Conservation (phyloP, 2,797 vertebrate species). For the Amphiprion clarkii region DNA sequence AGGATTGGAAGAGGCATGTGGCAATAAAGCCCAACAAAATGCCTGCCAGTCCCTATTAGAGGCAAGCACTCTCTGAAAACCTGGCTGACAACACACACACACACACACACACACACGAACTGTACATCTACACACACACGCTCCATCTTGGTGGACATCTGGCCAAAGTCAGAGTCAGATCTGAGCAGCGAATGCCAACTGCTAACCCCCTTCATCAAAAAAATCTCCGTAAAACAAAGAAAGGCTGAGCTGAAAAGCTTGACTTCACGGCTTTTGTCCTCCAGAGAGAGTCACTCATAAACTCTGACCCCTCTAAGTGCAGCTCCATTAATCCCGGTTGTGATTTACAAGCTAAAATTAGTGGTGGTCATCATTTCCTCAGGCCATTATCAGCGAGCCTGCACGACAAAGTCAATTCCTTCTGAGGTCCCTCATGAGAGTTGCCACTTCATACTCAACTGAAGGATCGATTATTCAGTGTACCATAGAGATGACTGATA, state of each 20-base stretch:
- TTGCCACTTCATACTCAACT: conserved; percentile 42
- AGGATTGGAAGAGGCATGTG: conserved; percentile 79
- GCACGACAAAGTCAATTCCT: conserved; percentile 42
- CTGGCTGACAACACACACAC: conserved; percentile 36
- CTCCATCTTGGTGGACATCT: conserved; percentile 70
- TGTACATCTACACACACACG: conserved; percentile 9
- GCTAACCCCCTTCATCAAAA: conserved; percentile 1
- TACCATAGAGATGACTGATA: conserved; percentile 51
- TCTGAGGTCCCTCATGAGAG: conserved; percentile 40
- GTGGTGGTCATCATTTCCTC: conserved; percentile 45
- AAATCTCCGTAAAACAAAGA: not conserved
- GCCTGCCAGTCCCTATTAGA: conserved; percentile 75
- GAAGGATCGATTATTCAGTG: conserved; percentile 61
- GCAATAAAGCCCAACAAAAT: conserved; percentile 79
- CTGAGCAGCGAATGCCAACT: conserved; percentile 52
- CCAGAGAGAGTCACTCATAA: conserved; percentile 64
- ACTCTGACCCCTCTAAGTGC: conserved; percentile 71
- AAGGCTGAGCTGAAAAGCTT: conserved; percentile 17
- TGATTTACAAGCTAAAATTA: conserved; percentile 74
- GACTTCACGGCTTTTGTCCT: conserved; percentile 61
- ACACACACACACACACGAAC: conserved; percentile 3
- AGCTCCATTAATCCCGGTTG: conserved; percentile 64
- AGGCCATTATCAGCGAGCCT: conserved; percentile 39
- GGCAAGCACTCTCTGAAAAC: conserved; percentile 49
- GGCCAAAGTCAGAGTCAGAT: conserved; percentile 68